Evolutionary conservation across 1,140 invertebrate genomes (phyloP).

Genomic region (Nylanderia fulva): DNA sequence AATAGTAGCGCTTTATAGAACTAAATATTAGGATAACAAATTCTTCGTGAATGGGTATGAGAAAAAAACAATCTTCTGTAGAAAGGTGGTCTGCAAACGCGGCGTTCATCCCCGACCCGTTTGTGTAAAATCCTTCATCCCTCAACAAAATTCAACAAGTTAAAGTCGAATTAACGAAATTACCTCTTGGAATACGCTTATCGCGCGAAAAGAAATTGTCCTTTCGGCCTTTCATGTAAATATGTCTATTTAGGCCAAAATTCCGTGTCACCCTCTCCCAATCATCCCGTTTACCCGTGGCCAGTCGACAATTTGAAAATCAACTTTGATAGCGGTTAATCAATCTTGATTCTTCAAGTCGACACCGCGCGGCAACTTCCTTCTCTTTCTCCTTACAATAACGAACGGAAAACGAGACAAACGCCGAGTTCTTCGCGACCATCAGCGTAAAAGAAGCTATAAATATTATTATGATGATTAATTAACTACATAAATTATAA

Average conservation of each 20-base stretch:
- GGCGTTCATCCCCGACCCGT: constrained; percentile 51
- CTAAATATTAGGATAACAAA: constrained; percentile 72
- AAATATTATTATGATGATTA: constrained; percentile 73
- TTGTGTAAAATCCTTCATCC: constrained; percentile 22
- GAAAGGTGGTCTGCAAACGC: constrained; percentile 54
- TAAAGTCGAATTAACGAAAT: constrained; percentile 56
- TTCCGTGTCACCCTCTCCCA: constrained; percentile 30
- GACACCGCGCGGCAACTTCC: constrained; percentile 11
- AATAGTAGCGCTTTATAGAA: constrained; percentile 74
- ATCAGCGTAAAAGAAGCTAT: constrained; percentile 59
- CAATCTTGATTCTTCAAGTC: constrained; percentile 76
- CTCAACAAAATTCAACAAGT: constrained; percentile 38
- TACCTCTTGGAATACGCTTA: constrained; percentile 54
- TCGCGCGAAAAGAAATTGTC: constrained; percentile 44
- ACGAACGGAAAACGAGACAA: constrained; percentile 25
- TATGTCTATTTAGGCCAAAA: constrained; percentile 82
- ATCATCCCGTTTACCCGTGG: constrained; percentile 15
- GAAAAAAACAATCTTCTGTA: constrained; percentile 66
- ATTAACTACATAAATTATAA: constrained; percentile 74
- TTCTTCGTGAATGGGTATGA: constrained; percentile 67
- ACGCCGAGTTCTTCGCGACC: constrained; percentile 27
- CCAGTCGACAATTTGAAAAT: constrained; percentile 68
- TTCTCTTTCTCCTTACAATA: background rate
- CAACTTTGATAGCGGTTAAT: constrained; percentile 82
- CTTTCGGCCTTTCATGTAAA: constrained; percentile 82